Percentiles rank a stretch among this genome's conserved stretches.
phyloP scores from a whole-genome alignment of 2,113 vertebrate genomes.

The Peromyscus leucopus region DNA sequence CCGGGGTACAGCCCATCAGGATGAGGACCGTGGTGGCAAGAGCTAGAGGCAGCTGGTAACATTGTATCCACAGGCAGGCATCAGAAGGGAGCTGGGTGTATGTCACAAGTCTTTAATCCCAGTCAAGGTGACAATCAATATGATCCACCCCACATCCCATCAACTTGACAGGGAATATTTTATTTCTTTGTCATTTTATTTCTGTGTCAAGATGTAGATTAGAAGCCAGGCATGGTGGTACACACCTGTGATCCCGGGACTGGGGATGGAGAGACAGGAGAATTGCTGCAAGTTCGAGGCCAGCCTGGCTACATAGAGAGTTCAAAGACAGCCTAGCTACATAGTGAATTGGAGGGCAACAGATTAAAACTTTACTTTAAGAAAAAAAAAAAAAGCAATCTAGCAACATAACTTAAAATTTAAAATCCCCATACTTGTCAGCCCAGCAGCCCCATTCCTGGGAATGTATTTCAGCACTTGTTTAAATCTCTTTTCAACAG shows the following conservation, averaged over 20 bases:
- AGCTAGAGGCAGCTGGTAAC: not conserved
- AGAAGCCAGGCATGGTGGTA: not conserved
- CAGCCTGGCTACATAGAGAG: not conserved
- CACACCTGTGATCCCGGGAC: not conserved
- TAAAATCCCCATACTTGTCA: not conserved
- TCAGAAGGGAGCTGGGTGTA: not conserved
- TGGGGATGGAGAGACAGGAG: not conserved
- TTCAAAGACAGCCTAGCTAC: not conserved
- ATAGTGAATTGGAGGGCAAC: not conserved
- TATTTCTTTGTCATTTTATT: not conserved
- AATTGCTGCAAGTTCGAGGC: not conserved
- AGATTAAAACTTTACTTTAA: not conserved
- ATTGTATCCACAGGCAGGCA: not conserved
- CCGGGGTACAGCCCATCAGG: not conserved
- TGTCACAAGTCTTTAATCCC: not conserved
- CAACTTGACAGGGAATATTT: not conserved
- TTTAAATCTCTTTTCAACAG: not conserved
- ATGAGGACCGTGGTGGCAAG: not conserved
- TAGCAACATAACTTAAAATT: not conserved
- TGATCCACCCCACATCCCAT: not conserved
- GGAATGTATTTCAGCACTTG: not conserved
- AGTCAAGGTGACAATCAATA: not conserved
- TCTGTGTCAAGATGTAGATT: not conserved
- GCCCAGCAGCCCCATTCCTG: not conserved
- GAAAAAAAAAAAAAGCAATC: not conserved